These are phyloP conservation scores for Drosophila atripex DNA, from an alignment of 2,888 invertebrate genomes.

Conservation along the genomic window DNA sequence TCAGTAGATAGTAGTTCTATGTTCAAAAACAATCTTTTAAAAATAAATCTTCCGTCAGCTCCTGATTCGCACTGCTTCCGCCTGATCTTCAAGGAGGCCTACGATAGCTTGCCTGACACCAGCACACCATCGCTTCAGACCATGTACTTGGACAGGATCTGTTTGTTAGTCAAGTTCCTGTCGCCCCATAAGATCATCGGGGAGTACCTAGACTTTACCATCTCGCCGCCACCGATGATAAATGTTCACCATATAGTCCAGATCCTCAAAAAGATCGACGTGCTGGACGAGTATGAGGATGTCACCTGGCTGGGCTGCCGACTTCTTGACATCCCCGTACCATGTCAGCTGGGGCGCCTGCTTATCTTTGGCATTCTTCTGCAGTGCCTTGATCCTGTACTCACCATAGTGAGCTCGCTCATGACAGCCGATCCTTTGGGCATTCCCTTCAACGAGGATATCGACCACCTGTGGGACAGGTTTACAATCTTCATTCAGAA, in stretches of 20 bases:
- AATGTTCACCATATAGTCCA: constrained; percentile 85
- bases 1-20: constrained; percentile 11
- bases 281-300: constrained; percentile 92
- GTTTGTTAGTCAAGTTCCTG: constrained; percentile 53
- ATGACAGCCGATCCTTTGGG: constrained; percentile 83
- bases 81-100: constrained; percentile 43
- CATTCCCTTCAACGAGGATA: constrained; percentile 51
- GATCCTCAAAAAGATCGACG: constrained; percentile 91
- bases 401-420: constrained; percentile 94
- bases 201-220: constrained; percentile 55
- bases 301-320: constrained; percentile 91
- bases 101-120: constrained; percentile 17
- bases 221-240: constrained; percentile 49
- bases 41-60: constrained; percentile 1
- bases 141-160: constrained; percentile 60
- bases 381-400: constrained; percentile 95
- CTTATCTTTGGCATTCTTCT: constrained; percentile 94
- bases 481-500: constrained; percentile 80
- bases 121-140: constrained; percentile 38
- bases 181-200: constrained; percentile 49
- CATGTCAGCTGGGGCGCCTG: constrained; percentile 95
- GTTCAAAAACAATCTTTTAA: not conserved
- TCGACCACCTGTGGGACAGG: constrained; percentile 55
- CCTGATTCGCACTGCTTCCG: constrained; percentile 49
- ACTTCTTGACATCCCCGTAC: constrained; percentile 93